Conservation (phyloP, 2,113 vertebrate species). For the Alectura lathami region DNA sequence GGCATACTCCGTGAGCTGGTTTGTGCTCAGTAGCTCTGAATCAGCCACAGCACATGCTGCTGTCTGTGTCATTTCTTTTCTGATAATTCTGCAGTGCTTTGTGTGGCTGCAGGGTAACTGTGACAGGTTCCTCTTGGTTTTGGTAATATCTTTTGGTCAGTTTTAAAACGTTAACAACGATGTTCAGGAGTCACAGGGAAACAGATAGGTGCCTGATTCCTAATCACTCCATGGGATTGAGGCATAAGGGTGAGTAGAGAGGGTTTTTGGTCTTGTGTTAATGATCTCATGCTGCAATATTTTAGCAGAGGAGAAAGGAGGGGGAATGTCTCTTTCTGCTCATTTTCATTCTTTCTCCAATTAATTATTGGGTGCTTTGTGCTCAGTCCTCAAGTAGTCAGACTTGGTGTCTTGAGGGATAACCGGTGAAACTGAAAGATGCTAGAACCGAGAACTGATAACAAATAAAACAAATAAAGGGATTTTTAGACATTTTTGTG, state of each 20-base stretch:
- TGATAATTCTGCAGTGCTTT: neutral
- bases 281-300: neutral
- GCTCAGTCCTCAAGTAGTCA: neutral
- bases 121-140: neutral
- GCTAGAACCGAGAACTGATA: neutral
- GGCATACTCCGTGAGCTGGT: neutral
- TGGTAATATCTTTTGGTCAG: neutral
- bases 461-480: neutral
- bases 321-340: neutral
- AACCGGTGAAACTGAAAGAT: neutral
- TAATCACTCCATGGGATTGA: neutral
- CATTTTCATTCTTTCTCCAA: neutral
- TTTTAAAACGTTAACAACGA: neutral
- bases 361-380: neutral
- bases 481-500: neutral
- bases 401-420: neutral
- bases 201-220: neutral
- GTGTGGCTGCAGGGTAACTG: neutral
- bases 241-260: neutral
- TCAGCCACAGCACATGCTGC: rapidly evolving
- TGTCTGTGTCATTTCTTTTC: neutral
- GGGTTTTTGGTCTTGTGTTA: neutral
- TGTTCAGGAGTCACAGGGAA: neutral
- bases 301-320: neutral
- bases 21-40: neutral